Evolutionary conservation across 2,113 vertebrate species (phyloP).

Genomic region (Corythoichthys intestinalis): DNA sequence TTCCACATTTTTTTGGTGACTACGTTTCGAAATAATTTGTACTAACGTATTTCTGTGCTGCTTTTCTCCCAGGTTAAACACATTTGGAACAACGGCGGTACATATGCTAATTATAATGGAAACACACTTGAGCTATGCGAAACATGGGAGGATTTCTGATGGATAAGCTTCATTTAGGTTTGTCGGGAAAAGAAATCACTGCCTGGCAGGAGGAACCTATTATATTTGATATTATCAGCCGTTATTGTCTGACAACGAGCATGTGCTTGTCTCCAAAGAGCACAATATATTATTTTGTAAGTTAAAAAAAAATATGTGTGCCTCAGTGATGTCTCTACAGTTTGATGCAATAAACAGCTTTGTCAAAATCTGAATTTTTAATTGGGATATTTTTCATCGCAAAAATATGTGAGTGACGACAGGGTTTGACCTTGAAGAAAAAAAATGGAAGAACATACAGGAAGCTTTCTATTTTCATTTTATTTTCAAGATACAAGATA

Average conservation of each 20-base stretch:
- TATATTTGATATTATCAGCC: slow-evolving; percentile 24
- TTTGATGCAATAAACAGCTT: slow-evolving; percentile 31
- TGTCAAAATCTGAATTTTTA: background rate
- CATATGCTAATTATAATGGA: slow-evolving; percentile 35
- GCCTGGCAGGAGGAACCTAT: slow-evolving; percentile 17
- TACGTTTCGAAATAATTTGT: background rate
- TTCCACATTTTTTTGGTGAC: background rate
- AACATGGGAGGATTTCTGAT: slow-evolving; percentile 71
- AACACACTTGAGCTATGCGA: slow-evolving; percentile 34
- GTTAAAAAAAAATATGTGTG: background rate
- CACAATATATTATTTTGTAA: slow-evolving; percentile 19
- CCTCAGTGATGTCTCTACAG: slow-evolving; percentile 3
- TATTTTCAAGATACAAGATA: slow-evolving; percentile 29
- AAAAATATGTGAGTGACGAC: slow-evolving; percentile 30
- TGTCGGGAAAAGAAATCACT: slow-evolving; percentile 20
- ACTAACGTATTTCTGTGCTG: background rate
- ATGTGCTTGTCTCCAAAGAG: slow-evolving; percentile 9
- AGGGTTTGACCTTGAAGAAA: background rate
- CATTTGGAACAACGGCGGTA: slow-evolving; percentile 28
- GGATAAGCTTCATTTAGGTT: background rate
- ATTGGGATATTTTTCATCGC: background rate
- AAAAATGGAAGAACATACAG: background rate
- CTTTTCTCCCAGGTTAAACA: slow-evolving; percentile 48
- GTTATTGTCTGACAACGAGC: slow-evolving; percentile 24
- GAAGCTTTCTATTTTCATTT: slow-evolving; percentile 1